Conservation (phyloP, 2,113 vertebrate genomes). For the Ageneiosus marmoratus region DNA sequence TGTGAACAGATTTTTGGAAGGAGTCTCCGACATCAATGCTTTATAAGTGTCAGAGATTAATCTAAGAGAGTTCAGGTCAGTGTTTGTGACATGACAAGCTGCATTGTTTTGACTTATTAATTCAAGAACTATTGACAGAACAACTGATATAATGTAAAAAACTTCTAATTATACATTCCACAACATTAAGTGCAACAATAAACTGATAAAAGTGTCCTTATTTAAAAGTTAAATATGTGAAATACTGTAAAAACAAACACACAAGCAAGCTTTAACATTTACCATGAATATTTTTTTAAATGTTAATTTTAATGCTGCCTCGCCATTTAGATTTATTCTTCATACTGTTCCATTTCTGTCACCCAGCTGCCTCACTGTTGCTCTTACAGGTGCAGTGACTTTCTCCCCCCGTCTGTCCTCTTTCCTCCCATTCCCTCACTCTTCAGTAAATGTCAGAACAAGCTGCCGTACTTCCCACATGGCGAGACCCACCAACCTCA, state of each 20-base stretch:
- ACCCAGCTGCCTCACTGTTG: conserved; percentile 14
- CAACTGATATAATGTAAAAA: not conserved
- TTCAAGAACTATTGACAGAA: not conserved
- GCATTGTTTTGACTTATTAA: not conserved
- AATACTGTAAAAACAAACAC: not conserved
- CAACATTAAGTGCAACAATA: not conserved
- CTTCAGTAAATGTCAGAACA: conserved; percentile 79
- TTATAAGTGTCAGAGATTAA: too few species aligned
- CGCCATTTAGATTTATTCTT: not conserved
- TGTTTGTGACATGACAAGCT: not conserved
- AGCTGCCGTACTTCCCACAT: conserved; percentile 79
- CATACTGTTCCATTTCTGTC: conserved; percentile 22
- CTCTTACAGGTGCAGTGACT: conserved; percentile 63
- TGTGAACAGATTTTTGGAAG: not conserved
- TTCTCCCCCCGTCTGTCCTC: conserved; percentile 32
- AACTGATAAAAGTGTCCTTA: not conserved
- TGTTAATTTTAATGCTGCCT: too few species aligned
- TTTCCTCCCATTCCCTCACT: conserved; percentile 49
- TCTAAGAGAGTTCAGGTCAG: not conserved
- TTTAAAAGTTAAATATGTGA: not conserved
- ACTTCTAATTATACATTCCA: too few species aligned
- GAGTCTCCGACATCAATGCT: not conserved
- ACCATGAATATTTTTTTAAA: too few species aligned
- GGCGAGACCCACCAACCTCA: conserved; percentile 76
- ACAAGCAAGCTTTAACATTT: not conserved